Evolutionary conservation across 2,113 vertebrate genomes (phyloP).

Genomic region (Varanus salvator): DNA sequence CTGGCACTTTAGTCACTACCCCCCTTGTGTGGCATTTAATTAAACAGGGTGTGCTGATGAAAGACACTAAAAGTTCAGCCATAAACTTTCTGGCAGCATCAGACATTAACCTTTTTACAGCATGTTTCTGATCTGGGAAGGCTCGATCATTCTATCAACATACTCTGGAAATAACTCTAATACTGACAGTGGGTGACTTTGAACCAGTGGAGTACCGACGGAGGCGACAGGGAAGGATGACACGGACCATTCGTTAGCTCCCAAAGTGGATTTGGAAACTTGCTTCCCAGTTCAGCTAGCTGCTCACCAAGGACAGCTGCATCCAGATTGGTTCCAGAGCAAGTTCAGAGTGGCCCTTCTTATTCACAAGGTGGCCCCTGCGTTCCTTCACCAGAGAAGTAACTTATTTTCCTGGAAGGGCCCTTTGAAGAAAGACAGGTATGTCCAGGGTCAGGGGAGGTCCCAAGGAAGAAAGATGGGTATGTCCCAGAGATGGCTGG

Average conservation of each 20-base stretch:
- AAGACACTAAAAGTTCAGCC: slow-evolving; percentile 43
- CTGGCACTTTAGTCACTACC: background rate
- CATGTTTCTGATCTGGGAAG: slow-evolving; percentile 22
- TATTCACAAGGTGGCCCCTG: background rate
- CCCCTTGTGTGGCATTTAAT: slow-evolving; percentile 40
- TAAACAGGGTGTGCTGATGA: background rate
- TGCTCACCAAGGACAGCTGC: background rate
- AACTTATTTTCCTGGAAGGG: background rate
- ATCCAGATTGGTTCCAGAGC: background rate
- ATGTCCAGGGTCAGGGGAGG: no score
- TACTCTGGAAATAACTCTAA: background rate
- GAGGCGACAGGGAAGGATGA: background rate
- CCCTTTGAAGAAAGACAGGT: background rate
- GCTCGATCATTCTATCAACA: slow-evolving; percentile 24
- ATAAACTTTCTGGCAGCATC: slow-evolving; percentile 25
- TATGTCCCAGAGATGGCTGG: no score
- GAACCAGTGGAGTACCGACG: accelerated
- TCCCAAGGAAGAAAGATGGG: background rate
- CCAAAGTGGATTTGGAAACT: background rate
- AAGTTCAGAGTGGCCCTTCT: background rate
- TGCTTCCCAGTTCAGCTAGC: no score
- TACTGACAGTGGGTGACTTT: background rate
- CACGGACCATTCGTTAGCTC: background rate
- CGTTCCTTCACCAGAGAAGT: background rate
- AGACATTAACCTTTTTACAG: slow-evolving; percentile 56